Percentiles rank a stretch among this genome's conserved stretches.
Conservation (phyloP, 1,140 invertebrate species). For the Latrodectus geometricus region DNA sequence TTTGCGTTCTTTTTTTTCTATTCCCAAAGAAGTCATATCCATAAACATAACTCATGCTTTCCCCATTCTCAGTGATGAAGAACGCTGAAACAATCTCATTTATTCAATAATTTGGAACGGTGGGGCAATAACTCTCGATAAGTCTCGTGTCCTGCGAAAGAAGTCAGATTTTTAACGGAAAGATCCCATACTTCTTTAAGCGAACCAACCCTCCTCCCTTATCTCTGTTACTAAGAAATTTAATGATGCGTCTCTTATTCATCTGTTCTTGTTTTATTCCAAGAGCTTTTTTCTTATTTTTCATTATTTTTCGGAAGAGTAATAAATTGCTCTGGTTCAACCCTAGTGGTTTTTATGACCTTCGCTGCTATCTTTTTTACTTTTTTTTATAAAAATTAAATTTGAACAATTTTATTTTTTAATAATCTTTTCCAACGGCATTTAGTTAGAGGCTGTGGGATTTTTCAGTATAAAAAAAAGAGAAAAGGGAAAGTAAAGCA, state of each 20-base stretch:
- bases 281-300: constrained; percentile 18
- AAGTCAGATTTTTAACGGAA: constrained; percentile 42
- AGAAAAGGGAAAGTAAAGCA: constrained; percentile 6
- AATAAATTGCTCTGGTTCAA: constrained; percentile 53
- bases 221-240: constrained; percentile 44
- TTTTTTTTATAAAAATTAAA: constrained; percentile 42
- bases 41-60: constrained; percentile 44
- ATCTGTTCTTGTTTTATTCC: constrained; percentile 43
- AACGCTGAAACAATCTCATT: constrained; percentile 38
- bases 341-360: constrained; percentile 42
- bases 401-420: constrained; percentile 1
- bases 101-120: constrained; percentile 48
- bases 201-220: constrained; percentile 9
- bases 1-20: background rate
- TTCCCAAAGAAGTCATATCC: constrained; percentile 50
- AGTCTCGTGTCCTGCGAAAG: constrained; percentile 19
- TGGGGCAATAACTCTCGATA: constrained; percentile 41
- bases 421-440: background rate
- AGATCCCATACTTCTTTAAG: constrained; percentile 24
- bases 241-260: constrained; percentile 54
- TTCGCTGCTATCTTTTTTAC: constrained; percentile 4
- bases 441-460: constrained; percentile 15
- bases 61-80: constrained; percentile 29
- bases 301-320: constrained; percentile 22
- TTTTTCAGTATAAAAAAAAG: background rate